phyloP scores from a whole-genome alignment of 2,797 vertebrate genomes.

The Tympanoctomys barrerae region DNA sequence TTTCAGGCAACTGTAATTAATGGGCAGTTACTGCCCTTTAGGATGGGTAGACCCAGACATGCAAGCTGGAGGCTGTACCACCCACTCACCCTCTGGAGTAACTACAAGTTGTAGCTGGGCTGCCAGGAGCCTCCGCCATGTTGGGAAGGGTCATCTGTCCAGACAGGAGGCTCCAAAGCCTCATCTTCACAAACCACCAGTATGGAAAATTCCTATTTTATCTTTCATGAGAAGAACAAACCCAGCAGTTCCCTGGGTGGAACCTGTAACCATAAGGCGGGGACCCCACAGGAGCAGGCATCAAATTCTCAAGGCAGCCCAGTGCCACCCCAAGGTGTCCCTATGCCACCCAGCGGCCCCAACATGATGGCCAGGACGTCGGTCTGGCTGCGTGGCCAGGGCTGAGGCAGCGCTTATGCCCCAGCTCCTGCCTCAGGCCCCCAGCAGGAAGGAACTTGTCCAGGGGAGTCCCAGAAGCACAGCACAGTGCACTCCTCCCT shows the following conservation, averaged over 20 bases:
- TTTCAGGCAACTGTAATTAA: conserved; percentile 58
- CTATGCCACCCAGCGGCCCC: neutral
- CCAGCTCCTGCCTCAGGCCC: neutral
- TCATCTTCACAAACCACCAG: neutral
- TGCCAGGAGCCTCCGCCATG: neutral
- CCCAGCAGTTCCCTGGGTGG: neutral
- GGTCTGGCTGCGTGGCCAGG: neutral
- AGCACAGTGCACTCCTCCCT: neutral
- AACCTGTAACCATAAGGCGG: neutral
- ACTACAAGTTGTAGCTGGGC: neutral
- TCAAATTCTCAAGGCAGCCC: neutral
- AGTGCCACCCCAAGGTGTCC: neutral
- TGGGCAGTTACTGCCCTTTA: neutral
- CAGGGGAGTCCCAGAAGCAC: neutral
- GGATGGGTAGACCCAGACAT: conserved; percentile 14
- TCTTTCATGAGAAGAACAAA: neutral
- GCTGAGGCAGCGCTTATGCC: neutral
- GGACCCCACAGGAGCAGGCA: neutral
- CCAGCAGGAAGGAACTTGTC: neutral
- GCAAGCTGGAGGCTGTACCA: neutral
- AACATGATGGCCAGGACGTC: neutral
- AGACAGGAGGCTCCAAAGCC: neutral
- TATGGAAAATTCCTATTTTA: neutral
- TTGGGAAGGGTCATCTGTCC: conserved; percentile 3
- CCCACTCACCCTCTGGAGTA: conserved; percentile 1